A percentile compares a stretch with the other conserved stretches of the same genome.
Conservation (phyloP, 2,888 invertebrate genomes). For the Cerceris rybyensis region DNA sequence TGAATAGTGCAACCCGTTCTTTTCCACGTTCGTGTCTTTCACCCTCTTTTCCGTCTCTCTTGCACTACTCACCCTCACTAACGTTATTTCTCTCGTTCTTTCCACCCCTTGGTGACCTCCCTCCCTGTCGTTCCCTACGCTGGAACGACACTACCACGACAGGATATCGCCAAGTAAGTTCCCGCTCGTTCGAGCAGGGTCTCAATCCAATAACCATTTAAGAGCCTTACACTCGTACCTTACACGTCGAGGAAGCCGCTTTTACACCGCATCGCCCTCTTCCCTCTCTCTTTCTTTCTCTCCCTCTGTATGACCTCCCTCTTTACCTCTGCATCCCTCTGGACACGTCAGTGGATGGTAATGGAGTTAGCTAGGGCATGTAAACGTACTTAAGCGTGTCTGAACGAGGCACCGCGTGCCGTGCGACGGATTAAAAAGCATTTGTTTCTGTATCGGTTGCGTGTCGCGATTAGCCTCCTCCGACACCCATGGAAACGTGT, state of each 20-base stretch:
- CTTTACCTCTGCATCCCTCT: conserved; percentile 39
- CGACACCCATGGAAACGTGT: neutral
- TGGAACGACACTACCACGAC: conserved; percentile 51
- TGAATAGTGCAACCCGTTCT: conserved; percentile 48
- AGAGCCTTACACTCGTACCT: conserved; percentile 69
- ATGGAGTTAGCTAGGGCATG: conserved; percentile 55
- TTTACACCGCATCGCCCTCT: conserved; percentile 49
- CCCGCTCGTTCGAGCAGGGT: conserved; percentile 67
- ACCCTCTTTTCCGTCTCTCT: conserved; percentile 7
- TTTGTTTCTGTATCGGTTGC: conserved; percentile 51
- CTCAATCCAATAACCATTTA: conserved; percentile 72
- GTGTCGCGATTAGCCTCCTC: conserved; percentile 2
- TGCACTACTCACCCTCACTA: conserved; percentile 2
- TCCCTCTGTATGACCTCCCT: conserved; percentile 6
- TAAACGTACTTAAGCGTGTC: conserved; percentile 52
- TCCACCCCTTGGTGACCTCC: neutral
- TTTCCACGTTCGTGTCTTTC: conserved; percentile 25
- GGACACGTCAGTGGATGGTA: conserved; percentile 57
- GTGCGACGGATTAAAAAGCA: conserved; percentile 48
- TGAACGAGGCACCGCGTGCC: conserved; percentile 19
- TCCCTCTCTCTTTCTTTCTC: conserved; percentile 3
- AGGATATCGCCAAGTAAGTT: conserved; percentile 68
- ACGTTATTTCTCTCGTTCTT: neutral
- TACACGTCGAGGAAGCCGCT: conserved; percentile 63
- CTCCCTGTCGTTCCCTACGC: conserved; percentile 11